phyloP scores from a whole-genome alignment of 2,113 vertebrate species.

The Hippolais icterina region DNA sequence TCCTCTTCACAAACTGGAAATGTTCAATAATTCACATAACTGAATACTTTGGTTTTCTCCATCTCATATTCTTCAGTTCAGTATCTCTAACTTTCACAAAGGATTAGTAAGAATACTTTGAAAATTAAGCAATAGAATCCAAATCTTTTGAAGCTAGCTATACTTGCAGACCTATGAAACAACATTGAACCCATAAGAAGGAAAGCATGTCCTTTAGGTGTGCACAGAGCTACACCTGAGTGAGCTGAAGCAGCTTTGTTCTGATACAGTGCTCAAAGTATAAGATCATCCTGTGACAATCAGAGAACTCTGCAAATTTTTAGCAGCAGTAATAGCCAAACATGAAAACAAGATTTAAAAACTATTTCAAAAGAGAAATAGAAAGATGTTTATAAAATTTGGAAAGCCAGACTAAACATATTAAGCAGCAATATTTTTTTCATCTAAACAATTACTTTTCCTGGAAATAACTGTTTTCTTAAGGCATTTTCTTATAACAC shows the following conservation, averaged over 20 bases:
- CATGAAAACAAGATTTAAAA: background rate
- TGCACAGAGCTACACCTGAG: background rate
- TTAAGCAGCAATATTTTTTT: background rate
- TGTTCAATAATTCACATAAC: background rate
- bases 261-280: background rate
- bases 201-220: background rate
- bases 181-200: background rate
- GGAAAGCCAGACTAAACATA: constrained; percentile 20
- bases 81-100: background rate
- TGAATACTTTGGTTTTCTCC: background rate
- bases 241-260: background rate
- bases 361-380: background rate
- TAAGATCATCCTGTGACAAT: background rate
- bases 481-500: background rate
- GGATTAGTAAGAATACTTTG: background rate
- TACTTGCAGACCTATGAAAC: background rate
- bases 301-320: background rate
- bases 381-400: background rate
- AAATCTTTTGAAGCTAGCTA: background rate
- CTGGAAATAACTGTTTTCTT: background rate
- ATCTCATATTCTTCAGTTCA: background rate
- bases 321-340: background rate
- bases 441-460: background rate
- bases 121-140: background rate
- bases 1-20: background rate